Evolutionary conservation across 2,888 invertebrate genomes (phyloP).

Genomic region (Eremobia ochroleuca): DNA sequence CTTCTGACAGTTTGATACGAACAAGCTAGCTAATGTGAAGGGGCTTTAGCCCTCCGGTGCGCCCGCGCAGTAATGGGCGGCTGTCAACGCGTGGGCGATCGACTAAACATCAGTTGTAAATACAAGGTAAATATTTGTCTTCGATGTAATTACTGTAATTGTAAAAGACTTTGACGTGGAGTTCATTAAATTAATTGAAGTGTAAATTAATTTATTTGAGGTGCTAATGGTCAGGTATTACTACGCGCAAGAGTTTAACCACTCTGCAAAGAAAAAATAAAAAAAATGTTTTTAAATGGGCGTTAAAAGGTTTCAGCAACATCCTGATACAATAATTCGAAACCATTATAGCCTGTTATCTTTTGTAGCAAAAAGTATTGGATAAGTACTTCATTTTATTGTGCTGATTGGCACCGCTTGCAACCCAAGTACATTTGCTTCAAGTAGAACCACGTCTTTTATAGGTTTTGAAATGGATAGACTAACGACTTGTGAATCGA

Average conservation of each 20-base stretch:
- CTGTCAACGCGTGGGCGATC: constrained; percentile 87
- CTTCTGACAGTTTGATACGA: constrained; percentile 58
- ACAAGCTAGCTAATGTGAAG: constrained; percentile 72
- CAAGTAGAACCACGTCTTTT: constrained; percentile 3
- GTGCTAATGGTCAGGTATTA: constrained; percentile 52
- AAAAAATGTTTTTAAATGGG: background rate
- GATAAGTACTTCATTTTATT: background rate
- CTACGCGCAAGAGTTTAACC: constrained; percentile 14
- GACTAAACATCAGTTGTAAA: constrained; percentile 85
- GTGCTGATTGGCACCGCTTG: background rate
- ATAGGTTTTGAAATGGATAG: constrained; percentile 11
- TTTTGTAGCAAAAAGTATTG: constrained; percentile 2
- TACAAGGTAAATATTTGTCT: constrained; percentile 88
- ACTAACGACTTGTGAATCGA: constrained; percentile 11
- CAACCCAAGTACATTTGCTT: background rate
- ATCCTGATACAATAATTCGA: constrained; percentile 9
- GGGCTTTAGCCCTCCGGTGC: constrained; percentile 77
- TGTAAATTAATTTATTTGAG: constrained; percentile 57
- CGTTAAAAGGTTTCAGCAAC: constrained; percentile 24
- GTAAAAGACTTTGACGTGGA: constrained; percentile 58
- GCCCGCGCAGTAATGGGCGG: constrained; percentile 79
- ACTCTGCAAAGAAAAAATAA: constrained; percentile 1
- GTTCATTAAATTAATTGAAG: constrained; percentile 65
- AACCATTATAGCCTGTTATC: background rate
- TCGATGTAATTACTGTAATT: constrained; percentile 86